phyloP scores from a whole-genome alignment of 2,888 invertebrate genomes.

The Drosophila acutilabella region DNA sequence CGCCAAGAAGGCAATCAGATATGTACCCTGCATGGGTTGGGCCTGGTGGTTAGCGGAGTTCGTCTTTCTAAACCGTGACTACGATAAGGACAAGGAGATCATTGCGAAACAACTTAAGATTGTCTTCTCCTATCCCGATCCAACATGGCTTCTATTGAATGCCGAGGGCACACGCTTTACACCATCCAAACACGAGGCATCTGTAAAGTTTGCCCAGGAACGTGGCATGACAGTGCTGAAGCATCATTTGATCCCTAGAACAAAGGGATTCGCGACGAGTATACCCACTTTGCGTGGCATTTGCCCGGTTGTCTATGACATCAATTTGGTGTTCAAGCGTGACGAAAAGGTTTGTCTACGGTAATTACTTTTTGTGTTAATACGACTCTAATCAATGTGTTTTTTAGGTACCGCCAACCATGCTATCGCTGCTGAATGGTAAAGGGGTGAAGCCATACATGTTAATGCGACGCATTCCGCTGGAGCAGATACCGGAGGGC shows the following conservation, averaged over 20 bases:
- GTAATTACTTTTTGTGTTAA: not conserved
- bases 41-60: constrained; percentile 98
- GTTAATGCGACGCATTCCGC: constrained; percentile 92
- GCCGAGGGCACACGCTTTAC: constrained; percentile 98
- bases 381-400: not conserved
- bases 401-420: constrained; percentile 89
- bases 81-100: constrained; percentile 94
- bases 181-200: constrained; percentile 93
- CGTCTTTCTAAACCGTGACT: constrained; percentile 96
- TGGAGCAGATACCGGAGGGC: constrained; percentile 91
- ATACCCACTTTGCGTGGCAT: constrained; percentile 92
- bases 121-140: constrained; percentile 95
- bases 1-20: constrained; percentile 95
- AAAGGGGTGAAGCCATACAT: constrained; percentile 90
- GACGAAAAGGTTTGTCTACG: constrained; percentile 86
- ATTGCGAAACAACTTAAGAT: constrained; percentile 92
- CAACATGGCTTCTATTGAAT: constrained; percentile 94
- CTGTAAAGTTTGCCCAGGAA: constrained; percentile 93
- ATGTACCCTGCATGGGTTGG: constrained; percentile 97
- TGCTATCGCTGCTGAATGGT: constrained; percentile 91
- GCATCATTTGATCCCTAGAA: constrained; percentile 96
- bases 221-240: constrained; percentile 94
- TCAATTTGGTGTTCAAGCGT: constrained; percentile 90
- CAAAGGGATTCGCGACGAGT: constrained; percentile 96
- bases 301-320: constrained; percentile 93